Conservation (phyloP, 2,797 vertebrate genomes). For the Bucorvus abyssinicus region DNA sequence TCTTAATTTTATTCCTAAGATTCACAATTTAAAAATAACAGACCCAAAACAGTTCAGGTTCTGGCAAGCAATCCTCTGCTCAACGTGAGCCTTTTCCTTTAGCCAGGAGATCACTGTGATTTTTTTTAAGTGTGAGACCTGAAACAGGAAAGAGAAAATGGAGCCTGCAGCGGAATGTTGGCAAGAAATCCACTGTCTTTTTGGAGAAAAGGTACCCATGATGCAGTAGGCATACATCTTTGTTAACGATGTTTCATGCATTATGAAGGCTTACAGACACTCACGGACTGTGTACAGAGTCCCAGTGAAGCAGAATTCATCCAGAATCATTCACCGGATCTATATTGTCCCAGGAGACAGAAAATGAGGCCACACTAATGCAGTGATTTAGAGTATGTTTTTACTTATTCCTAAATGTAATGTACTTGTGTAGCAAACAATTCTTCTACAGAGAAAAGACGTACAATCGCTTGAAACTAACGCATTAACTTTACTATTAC, state of each 20-base stretch:
- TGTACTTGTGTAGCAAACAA: neutral
- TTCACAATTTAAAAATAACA: neutral
- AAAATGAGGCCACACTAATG: neutral
- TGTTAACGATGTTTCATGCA: neutral
- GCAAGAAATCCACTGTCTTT: neutral
- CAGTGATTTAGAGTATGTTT: constrained; percentile 11
- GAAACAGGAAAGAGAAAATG: neutral
- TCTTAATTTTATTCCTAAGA: neutral
- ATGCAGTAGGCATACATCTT: neutral
- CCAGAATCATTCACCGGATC: constrained; percentile 9
- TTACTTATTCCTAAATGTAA: constrained; percentile 34
- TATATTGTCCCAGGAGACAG: neutral
- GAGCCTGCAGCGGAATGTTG: neutral
- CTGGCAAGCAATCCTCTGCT: neutral
- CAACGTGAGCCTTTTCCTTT: neutral
- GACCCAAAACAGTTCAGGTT: neutral
- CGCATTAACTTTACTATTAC: neutral
- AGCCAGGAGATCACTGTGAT: neutral
- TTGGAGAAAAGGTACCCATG: neutral
- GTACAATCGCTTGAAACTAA: neutral
- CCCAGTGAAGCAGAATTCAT: neutral
- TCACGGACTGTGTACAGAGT: neutral
- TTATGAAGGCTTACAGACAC: neutral
- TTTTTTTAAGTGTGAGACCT: neutral
- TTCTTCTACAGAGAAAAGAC: constrained; percentile 6